Base-by-base conservation (phyloP, 2,113 vertebrate genomes). In the Progne subis region DNA sequence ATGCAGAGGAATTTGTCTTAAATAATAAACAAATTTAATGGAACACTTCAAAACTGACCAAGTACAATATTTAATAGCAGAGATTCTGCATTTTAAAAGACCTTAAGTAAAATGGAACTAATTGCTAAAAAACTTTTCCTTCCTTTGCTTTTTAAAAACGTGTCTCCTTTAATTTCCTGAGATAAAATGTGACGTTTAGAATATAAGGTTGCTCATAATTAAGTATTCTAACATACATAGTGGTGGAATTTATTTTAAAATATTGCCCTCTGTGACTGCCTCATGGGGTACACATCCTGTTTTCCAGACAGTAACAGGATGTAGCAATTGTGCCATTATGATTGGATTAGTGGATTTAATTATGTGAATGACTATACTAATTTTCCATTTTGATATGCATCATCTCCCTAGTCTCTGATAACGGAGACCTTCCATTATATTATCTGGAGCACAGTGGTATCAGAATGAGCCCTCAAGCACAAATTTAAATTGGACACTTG, bases 121-220 rank as follows among this genome's bases (percentile, higher is more conserved):
- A 95, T 93, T 93, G 69, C 61, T 95, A 25, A 89, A 92, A 97
- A 96, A 3, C 50, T 86, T 95, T 96, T 86, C 86, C 77, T 95
- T 96, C 88, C 88, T 81, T 96, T 76, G 26, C 31, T 67, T 95
- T 88, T 85, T 92, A 74, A 14, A 81, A 83, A 79, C 0, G 3
- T 61, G 89, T 94, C 95, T 95, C 94, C 94, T 96, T 82, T 93
- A 94, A 96, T 97, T 96, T 96, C 94, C 95, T 96, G 91, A 94
- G 86, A 95, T 85, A 93, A 97, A 95, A 91, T 63, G 85, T 75
- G 88, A 92, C 0, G 0, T 84, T 90, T 74, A 71, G 53, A 95
- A 92, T 93, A 77, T 82, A 97, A 91, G 84, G 56, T 91, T 97
- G 84, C 75, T 84, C 92, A 82, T 91, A 96, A 95, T 95, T 90